Evolutionary conservation across 2,797 vertebrate genomes (phyloP), one percentile per base, ranked within the genome.

Genomic region (Arnoldichthys spilopterus): DNA sequence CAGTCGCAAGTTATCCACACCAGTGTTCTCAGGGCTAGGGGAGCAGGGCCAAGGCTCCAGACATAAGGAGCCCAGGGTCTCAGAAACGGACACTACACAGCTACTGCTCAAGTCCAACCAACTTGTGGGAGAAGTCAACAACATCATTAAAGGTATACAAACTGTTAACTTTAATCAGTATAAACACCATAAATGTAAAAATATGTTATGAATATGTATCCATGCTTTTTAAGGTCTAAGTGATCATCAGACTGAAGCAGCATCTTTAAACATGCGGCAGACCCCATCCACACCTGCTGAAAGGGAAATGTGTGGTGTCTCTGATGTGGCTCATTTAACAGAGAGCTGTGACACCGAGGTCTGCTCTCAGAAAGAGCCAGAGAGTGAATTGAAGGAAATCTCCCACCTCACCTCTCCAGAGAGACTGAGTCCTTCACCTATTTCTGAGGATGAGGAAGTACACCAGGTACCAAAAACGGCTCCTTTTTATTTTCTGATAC

Each of bases 121-220:
- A 40, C 84, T 97, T 81, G 91, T 96, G 7, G 93, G 92, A 56
- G 92, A 96, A 89, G 95, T 95, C 87, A 94, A 94, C 92, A 91
- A 74, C 79, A 90, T 97, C 9, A 93, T 96, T 70, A 91, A 74
- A 2, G 95, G 97, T 97, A 88, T 92, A 93, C 3, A 32, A 6
- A 37, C 34, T 37, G 34, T 3, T 37, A 3, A 37, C 34, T 3
- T 37, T 37, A 7, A 7, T 3, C 7, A 37, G 7, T 37, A 37
- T 37, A 3, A 37, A 37, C 3, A 37, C 7, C 34, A 37, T n/a
- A n/a, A n/a, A n/a, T n/a, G n/a, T n/a, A n/a, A n/a, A n/a, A n/a
- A 67, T n/a, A 1, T 37, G 34, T 73, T 26, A 12, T 22, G 3
- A 8, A 47, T 45, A 49, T 69, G 26, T 61, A 1, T 62, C 66